A percentile compares a stretch with the other conserved stretches of the same genome.
Evolutionary conservation across 2,797 vertebrate species (phyloP).

Genomic region (Muscicapa striata): DNA sequence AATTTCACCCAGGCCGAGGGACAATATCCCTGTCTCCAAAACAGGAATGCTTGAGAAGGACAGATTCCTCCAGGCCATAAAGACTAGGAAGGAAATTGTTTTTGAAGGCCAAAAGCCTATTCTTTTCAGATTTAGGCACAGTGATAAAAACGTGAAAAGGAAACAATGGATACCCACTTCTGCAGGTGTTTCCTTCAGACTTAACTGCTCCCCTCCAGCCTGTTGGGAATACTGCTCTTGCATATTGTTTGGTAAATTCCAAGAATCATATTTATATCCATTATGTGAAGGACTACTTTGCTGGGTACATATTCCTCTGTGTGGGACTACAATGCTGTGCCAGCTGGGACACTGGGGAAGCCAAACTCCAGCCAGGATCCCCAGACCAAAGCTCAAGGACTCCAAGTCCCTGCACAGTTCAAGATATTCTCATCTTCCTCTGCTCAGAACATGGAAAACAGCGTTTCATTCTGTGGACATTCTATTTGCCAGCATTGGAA

Average conservation of each 20-base stretch:
- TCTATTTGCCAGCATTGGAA: not conserved
- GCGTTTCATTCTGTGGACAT: not conserved
- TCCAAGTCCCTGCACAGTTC: not conserved
- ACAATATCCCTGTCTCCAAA: conserved; percentile 31
- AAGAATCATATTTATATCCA: conserved; percentile 66
- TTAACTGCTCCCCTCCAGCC: conserved; percentile 56
- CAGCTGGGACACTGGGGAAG: conserved; percentile 21
- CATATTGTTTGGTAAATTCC: conserved; percentile 66
- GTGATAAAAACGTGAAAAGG: conserved; percentile 71
- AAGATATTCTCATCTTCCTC: not conserved
- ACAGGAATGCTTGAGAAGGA: conserved; percentile 53
- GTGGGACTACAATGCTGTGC: not conserved
- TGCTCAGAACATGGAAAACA: not conserved
- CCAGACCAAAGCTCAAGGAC: not conserved
- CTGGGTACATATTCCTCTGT: not conserved
- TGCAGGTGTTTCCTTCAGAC: conserved; percentile 71
- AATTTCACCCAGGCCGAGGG: conserved; percentile 26
- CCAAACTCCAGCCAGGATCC: not conserved
- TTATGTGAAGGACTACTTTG: not conserved
- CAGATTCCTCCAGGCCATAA: conserved; percentile 58
- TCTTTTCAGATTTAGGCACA: conserved; percentile 70
- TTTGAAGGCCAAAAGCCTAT: conserved; percentile 63
- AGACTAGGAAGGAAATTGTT: conserved; percentile 63
- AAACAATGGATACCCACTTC: conserved; percentile 71
- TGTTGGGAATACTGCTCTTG: conserved; percentile 54